Base-by-base conservation (phyloP, 2,888 invertebrate genomes). In the Lycocerus yunnanus region DNA sequence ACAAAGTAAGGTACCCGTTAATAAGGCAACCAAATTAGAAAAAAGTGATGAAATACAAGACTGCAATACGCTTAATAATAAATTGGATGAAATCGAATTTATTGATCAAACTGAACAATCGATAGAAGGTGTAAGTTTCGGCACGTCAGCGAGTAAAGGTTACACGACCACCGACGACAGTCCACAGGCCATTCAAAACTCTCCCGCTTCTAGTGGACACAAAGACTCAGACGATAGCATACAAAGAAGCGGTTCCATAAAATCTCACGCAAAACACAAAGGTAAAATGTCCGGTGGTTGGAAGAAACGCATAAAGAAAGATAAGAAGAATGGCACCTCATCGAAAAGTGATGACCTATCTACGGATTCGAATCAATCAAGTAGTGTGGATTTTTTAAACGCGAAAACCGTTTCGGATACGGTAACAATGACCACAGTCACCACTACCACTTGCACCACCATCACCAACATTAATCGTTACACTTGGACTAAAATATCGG, bases 71-170 rank as follows among this genome's bases (percentile, higher is more conserved):
- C 69, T 72, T 69, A 73, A 78, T 73, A 77, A 73, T 73, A 83
- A 83, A 76, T 82, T 86, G 73, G 86, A 86, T 76, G 85, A 85
- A 74, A 84, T 91, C 90, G 86, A 92, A 91, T 86, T 90, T 91
- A 86, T 92, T 90, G 85, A 93, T 92, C 87, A 92, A 91, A 67
- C 91, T 90, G 91, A 90, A 90, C 80, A 89, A 87, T 27, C 70
- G n/a, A 16, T 15, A 27, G 68, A 84, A 87, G 86, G 83, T 88
- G 90, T 88, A 88, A 90, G 86, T 88, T 88, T 83, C 87, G 89
- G 80, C 86, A 86, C 73, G 82, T 87, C 68, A 78, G 67, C 71
- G 65, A 82, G 80, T 71, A 79, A 80, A 69, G 84, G 84, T 68
- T 85, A 85, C 77, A 82, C 84, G 61, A 84, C 89, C 16, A 87